A percentile compares a stretch with the other conserved stretches of the same genome.
phyloP scores from a whole-genome alignment of 2,797 vertebrate species.

The Sebastolobus altivelis region DNA sequence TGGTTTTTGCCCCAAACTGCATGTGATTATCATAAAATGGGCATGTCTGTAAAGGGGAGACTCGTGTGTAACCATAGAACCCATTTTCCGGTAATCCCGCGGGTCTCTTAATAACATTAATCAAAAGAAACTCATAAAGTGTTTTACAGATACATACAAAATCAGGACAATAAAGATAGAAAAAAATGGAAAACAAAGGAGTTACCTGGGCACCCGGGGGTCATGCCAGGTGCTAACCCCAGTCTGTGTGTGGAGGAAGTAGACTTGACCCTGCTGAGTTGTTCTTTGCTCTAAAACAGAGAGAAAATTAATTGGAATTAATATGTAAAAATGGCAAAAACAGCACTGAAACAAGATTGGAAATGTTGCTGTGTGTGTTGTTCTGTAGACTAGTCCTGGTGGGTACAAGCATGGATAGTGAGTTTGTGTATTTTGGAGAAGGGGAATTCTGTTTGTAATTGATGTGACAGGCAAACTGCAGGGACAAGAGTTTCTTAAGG shows the following conservation, averaged over 20 bases:
- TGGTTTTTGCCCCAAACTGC: no score
- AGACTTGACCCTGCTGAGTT: constrained; percentile 96
- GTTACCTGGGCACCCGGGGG: constrained; percentile 93
- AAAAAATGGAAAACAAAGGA: background rate
- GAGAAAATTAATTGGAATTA: background rate
- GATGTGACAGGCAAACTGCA: constrained; percentile 61
- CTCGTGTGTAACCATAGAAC: no score
- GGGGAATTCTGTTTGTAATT: constrained; percentile 61
- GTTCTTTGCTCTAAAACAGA: constrained; percentile 93
- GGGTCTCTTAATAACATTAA: background rate
- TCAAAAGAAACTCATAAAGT: background rate
- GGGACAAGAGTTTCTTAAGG: constrained; percentile 58
- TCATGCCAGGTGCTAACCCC: constrained; percentile 98
- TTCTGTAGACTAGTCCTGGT: constrained; percentile 15
- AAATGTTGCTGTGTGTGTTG: constrained; percentile 8
- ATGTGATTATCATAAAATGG: no score
- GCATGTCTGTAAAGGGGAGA: background rate
- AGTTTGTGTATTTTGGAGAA: constrained; percentile 50
- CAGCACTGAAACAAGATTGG: constrained; percentile 13
- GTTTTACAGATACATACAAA: background rate
- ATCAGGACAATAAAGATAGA: background rate
- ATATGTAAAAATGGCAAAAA: constrained; percentile 15
- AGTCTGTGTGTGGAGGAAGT: constrained; percentile 97
- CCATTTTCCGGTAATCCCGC: rapidly evolving
- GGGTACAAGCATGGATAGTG: constrained; percentile 36